phyloP scores from a whole-genome alignment of 2,888 invertebrate genomes.

The Dolomedes plantarius region DNA sequence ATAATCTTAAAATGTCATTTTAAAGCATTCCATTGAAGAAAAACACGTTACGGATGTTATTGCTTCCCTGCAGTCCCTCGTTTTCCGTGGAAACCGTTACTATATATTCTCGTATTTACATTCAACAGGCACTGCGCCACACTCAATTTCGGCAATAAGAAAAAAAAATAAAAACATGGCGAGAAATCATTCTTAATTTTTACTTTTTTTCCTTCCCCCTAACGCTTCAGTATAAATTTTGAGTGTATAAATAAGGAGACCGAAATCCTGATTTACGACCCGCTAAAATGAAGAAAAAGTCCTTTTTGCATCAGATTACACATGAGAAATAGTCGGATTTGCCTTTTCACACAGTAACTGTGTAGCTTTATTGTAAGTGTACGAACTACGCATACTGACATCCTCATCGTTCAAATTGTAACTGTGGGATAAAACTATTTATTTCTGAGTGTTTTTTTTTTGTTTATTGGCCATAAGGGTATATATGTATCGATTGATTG shows the following conservation, averaged over 20 bases:
- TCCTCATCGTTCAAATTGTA: too few species aligned
- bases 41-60: neutral
- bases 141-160: neutral
- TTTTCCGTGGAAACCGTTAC: neutral
- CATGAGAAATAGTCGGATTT: conserved; percentile 27
- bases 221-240: conserved; percentile 29
- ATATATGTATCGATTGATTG: too few species aligned
- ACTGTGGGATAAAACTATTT: too few species aligned
- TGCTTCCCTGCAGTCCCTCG: neutral
- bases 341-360: conserved; percentile 31
- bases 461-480: too few species aligned
- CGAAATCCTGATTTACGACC: conserved; percentile 56
- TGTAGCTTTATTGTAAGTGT: conserved; percentile 29
- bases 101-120: conserved; percentile 34
- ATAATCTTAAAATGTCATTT: neutral
- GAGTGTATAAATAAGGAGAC: conserved; percentile 35
- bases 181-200: conserved; percentile 14
- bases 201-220: conserved; percentile 19
- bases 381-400: neutral
- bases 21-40: neutral
- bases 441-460: too few species aligned
- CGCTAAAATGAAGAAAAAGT: conserved; percentile 31
- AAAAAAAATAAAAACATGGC: neutral
- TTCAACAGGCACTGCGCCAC: conserved; percentile 13
- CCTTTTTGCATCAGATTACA: conserved; percentile 38